Percentiles rank a stretch among this genome's conserved stretches.
These are phyloP conservation scores for Mythimna loreyi DNA, from an alignment of 2,888 invertebrate species.

Conservation along the genomic window DNA sequence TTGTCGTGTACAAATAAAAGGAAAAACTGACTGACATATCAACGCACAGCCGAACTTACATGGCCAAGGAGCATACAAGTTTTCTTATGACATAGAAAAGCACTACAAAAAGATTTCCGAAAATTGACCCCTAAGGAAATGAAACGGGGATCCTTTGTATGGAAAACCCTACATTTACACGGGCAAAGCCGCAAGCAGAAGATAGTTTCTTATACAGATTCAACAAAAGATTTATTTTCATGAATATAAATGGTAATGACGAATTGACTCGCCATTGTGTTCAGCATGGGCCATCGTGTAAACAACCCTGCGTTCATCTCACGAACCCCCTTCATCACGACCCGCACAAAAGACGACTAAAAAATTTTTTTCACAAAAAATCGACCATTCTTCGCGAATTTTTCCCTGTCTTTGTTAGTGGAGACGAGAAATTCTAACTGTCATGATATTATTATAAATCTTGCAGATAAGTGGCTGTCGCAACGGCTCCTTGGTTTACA, in stretches of 20 bases:
- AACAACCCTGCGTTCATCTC: slow-evolving; percentile 2
- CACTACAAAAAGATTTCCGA: too few relatives aligned
- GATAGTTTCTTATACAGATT: too few relatives aligned
- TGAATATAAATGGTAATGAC: neutral
- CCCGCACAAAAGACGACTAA: slow-evolving; percentile 50
- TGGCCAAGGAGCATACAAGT: too few relatives aligned
- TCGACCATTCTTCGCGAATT: slow-evolving; percentile 32
- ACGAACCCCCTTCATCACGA: slow-evolving; percentile 24
- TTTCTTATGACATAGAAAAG: too few relatives aligned
- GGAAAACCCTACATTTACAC: too few relatives aligned
- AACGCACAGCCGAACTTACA: too few relatives aligned
- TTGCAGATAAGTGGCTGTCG: slow-evolving; percentile 63
- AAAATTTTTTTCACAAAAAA: slow-evolving; percentile 40
- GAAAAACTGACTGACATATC: too few relatives aligned
- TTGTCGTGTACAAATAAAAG: too few relatives aligned
- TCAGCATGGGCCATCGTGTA: slow-evolving; percentile 7
- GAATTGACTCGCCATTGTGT: neutral
- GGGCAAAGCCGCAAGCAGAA: too few relatives aligned
- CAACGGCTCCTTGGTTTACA: slow-evolving; percentile 57
- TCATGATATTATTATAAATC: slow-evolving; percentile 66
- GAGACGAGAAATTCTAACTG: slow-evolving; percentile 60
- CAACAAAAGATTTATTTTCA: neutral
- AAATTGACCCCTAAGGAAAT: too few relatives aligned
- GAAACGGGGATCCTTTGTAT: too few relatives aligned
- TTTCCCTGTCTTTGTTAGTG: slow-evolving; percentile 60